Percentiles rank a stretch among this genome's conserved stretches.
phyloP scores from a whole-genome alignment of 2,888 invertebrate genomes.

The Acanthoscelides obtectus region DNA sequence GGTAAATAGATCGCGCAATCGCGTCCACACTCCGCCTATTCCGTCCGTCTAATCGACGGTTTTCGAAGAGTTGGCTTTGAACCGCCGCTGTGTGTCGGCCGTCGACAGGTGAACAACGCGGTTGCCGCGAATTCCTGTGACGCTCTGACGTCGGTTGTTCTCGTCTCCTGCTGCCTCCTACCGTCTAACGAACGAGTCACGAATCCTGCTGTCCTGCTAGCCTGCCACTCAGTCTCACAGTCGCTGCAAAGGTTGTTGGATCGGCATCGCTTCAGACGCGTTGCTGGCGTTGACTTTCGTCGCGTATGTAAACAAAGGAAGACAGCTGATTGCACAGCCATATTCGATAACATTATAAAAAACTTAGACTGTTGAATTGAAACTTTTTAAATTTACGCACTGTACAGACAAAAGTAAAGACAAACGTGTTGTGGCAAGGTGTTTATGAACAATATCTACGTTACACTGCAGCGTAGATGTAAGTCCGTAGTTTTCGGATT shows the following conservation, averaged over 20 bases:
- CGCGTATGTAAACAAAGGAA: background rate
- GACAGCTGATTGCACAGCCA: background rate
- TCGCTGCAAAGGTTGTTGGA: background rate
- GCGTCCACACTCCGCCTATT: slow-evolving; percentile 38
- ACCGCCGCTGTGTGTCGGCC: slow-evolving; percentile 29
- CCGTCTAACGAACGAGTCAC: background rate
- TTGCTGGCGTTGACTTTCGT: background rate
- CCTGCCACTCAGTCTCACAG: background rate
- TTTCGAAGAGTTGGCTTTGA: slow-evolving; percentile 37
- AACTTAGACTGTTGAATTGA: too few species aligned
- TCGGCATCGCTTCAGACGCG: too few species aligned
- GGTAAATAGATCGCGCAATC: slow-evolving; percentile 41
- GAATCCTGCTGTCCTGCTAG: background rate
- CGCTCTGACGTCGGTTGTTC: background rate
- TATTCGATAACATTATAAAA: background rate
- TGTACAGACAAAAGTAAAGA: background rate
- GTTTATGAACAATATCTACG: slow-evolving; percentile 2
- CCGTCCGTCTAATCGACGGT: slow-evolving; percentile 39
- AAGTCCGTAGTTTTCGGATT: background rate
- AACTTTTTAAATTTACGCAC: background rate
- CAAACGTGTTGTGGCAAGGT: slow-evolving; percentile 13
- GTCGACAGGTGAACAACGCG: background rate
- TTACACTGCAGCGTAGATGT: background rate
- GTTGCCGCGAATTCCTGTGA: background rate
- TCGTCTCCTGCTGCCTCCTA: background rate